phyloP scores from a whole-genome alignment of 2,888 invertebrate species.

The Pandemis corylana region DNA sequence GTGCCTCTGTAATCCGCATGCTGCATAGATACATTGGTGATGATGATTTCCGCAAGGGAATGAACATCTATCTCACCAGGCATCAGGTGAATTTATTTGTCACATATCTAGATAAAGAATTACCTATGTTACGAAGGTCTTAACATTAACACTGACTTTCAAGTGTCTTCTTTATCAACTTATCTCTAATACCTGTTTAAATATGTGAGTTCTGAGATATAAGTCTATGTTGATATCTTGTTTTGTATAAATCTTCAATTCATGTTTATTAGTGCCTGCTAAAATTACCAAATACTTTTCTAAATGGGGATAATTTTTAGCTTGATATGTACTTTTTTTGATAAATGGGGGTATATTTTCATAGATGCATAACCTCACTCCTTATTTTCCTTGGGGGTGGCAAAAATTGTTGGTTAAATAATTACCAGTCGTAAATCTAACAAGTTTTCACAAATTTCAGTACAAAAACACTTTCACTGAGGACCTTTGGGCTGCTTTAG shows the following conservation, averaged over 20 bases:
- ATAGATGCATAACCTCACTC: not conserved
- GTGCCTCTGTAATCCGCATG: slow-evolving; percentile 97
- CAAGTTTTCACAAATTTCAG: slow-evolving; percentile 65
- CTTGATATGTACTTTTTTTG: not conserved
- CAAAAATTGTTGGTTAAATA: not conserved
- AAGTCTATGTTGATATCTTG: not conserved
- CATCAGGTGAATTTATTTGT: slow-evolving; percentile 85
- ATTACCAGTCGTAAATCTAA: not conserved
- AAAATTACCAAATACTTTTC: not conserved
- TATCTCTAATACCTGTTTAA: slow-evolving; percentile 2
- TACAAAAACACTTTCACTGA: slow-evolving; percentile 97
- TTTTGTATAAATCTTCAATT: not conserved
- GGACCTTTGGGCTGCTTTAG: slow-evolving; percentile 96
- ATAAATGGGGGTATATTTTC: not conserved
- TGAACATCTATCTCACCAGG: slow-evolving; percentile 94
- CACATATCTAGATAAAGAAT: slow-evolving; percentile 11
- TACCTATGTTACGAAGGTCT: not conserved
- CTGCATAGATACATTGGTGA: slow-evolving; percentile 97
- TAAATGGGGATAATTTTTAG: not conserved
- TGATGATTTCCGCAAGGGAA: slow-evolving; percentile 95
- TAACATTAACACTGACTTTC: slow-evolving; percentile 16
- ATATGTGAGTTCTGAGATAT: not conserved
- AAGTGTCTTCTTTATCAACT: slow-evolving; percentile 11
- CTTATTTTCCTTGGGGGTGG: not conserved
- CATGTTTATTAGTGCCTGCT: not conserved